phyloP scores from a whole-genome alignment of 2,797 vertebrate species.

The Leptodon cayanensis region DNA sequence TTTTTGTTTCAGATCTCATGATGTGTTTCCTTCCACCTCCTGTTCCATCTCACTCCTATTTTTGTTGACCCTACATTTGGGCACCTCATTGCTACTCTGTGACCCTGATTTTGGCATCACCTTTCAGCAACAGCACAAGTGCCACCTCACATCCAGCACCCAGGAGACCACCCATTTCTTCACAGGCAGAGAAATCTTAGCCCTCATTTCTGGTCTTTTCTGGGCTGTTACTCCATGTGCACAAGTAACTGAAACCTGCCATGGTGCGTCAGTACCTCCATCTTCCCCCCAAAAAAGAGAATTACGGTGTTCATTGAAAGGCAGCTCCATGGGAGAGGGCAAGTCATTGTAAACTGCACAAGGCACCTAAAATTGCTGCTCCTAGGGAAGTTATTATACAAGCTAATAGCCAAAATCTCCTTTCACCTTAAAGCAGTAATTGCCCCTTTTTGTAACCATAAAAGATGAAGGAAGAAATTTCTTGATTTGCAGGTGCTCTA shows the following conservation, averaged over 20 bases:
- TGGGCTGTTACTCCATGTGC: accelerated
- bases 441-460: not conserved
- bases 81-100: not conserved
- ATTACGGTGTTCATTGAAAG: not conserved
- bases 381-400: not conserved
- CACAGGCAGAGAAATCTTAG: not conserved
- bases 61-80: not conserved
- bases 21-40: not conserved
- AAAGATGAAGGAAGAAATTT: not conserved
- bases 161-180: not conserved
- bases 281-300: not conserved
- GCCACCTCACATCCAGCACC: not conserved
- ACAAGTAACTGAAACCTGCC: not conserved
- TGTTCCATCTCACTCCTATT: not conserved
- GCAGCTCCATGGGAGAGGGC: not conserved
- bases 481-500: not conserved
- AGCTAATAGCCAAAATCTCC: not conserved
- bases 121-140: not conserved
- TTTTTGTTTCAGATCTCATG: not conserved
- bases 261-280: accelerated
- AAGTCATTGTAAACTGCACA: not conserved
- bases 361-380: not conserved
- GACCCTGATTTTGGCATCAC: not conserved
- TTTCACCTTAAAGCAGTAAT: not conserved
- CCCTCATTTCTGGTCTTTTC: not conserved